These are phyloP conservation scores for Cacoxenus indagator DNA, from an alignment of 2,888 invertebrate genomes.

Conservation along the genomic window DNA sequence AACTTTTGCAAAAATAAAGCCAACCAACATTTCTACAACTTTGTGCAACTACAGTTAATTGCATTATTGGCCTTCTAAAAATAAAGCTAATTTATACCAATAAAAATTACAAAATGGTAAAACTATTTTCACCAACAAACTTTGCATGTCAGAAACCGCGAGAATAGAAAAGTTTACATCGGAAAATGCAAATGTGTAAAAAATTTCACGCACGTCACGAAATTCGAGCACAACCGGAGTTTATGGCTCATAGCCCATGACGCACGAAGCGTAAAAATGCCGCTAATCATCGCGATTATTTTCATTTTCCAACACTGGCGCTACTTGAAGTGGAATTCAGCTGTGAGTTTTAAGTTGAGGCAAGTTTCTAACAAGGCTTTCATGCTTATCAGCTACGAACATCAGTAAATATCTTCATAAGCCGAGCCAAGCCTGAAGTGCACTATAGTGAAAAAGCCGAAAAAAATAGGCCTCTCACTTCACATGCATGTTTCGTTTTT, in stretches of 20 bases:
- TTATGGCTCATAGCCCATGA: constrained; percentile 45
- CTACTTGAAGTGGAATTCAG: constrained; percentile 44
- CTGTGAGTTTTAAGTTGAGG: neutral
- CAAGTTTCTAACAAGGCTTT: constrained; percentile 39
- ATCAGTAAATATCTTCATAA: constrained; percentile 56
- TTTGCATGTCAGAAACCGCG: neutral
- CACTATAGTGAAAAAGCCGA: constrained; percentile 6
- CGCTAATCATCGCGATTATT: constrained; percentile 35
- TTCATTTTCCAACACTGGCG: constrained; percentile 31
- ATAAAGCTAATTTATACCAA: neutral
- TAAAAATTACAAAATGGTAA: constrained; percentile 10
- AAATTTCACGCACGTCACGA: constrained; percentile 45
- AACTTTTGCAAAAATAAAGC: neutral
- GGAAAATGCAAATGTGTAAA: constrained; percentile 58
- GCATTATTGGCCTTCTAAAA: neutral
- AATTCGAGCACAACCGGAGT: neutral
- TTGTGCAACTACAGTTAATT: constrained; percentile 6
- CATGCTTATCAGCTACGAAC: constrained; percentile 56
- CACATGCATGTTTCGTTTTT: constrained; percentile 29
- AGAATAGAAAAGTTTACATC: neutral
- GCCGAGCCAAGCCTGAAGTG: neutral
- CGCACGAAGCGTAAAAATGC: constrained; percentile 49
- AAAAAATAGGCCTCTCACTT: constrained; percentile 16
- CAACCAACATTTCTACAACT: neutral
- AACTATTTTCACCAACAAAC: neutral